Conservation (phyloP, 2,113 vertebrate genomes). For the Thryonomys swinderianus region DNA sequence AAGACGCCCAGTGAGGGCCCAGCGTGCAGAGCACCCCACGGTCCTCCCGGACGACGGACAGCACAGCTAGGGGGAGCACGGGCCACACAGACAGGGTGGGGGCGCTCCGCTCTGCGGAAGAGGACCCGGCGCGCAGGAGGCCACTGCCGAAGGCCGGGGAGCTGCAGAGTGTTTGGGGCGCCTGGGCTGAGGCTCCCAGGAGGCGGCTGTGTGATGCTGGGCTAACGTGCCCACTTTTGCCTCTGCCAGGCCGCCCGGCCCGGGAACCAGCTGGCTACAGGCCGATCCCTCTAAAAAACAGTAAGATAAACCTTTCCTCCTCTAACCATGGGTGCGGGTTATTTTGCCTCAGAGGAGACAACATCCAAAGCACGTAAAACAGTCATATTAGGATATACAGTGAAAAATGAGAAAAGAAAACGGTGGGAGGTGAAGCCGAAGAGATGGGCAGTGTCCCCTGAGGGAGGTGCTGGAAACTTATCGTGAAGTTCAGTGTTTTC, state of each 20-base stretch:
- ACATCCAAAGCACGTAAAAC: not conserved
- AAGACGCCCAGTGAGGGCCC: too few species aligned
- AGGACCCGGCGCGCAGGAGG: not conserved
- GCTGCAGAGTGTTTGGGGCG: too few species aligned
- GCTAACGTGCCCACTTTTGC: not conserved
- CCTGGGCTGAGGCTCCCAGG: too few species aligned
- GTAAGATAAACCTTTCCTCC: not conserved
- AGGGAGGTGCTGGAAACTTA: not conserved
- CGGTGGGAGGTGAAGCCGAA: not conserved
- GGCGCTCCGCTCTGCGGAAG: too few species aligned
- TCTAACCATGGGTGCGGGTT: not conserved
- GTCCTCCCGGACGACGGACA: too few species aligned
- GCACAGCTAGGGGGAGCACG: too few species aligned
- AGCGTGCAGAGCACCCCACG: too few species aligned
- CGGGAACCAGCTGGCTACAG: not conserved
- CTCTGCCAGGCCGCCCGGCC: not conserved
- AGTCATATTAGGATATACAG: not conserved
- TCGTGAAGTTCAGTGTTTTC: not conserved
- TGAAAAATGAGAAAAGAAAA: slow-evolving; percentile 14
- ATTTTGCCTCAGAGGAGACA: not conserved
- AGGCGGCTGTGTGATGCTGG: not conserved
- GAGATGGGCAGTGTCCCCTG: not conserved
- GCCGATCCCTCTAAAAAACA: not conserved
- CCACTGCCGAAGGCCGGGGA: not conserved
- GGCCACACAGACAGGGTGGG: too few species aligned